Base-by-base conservation (phyloP, 2,888 invertebrate genomes). In the Trichogramma evanescens region DNA sequence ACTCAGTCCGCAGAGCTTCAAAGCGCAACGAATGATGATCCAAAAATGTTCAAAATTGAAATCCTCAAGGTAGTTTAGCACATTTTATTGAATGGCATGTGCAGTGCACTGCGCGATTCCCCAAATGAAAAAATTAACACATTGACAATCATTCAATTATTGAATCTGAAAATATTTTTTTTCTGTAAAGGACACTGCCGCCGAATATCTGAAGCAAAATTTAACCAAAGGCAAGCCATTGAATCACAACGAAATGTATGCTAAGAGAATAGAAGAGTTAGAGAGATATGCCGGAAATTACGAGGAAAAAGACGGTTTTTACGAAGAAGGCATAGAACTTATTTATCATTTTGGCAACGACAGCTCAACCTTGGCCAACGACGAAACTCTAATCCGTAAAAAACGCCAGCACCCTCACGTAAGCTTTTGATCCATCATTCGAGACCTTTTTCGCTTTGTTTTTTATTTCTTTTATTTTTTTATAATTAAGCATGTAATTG, bases 311-410 rank as follows among this genome's bases (percentile, higher is more conserved):
- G 67, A 76, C 38, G 77, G 77, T 4, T 77, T 71, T 59, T 77
- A 71, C 65, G 77, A 77, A 58, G 71, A 77, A 59, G 76, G 75
- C 46, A 74, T 77, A 73, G 71, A 74, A 56, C 55, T 77, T 57
- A 69, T 76, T 42, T 77, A 76, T 65, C 76, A 77, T 63, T 75
- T 72, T 26, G 76, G 76, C 4, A 69, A 57, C n/a, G 61, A 62
- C 1, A 26, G 26, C 26, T 26, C 26, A 26, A 26, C 26, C 26
- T 8, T 49, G 39, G 41, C 56, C 9, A 50, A 59, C 40, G 67
- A 63, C 6, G 70, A 68, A 39, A 62, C 62, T 1, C 26, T 52
- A 9, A 40, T 9, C 0, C 54, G 64, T 1, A 61, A 10, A 13
- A 65, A 65, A 26, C 65, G 65, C 3, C 63, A 65, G 43, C 65